Evolutionary conservation across 2,797 vertebrate species (phyloP), one percentile per base, ranked within the genome.

Genomic region (Protosalanx chinensis): DNA sequence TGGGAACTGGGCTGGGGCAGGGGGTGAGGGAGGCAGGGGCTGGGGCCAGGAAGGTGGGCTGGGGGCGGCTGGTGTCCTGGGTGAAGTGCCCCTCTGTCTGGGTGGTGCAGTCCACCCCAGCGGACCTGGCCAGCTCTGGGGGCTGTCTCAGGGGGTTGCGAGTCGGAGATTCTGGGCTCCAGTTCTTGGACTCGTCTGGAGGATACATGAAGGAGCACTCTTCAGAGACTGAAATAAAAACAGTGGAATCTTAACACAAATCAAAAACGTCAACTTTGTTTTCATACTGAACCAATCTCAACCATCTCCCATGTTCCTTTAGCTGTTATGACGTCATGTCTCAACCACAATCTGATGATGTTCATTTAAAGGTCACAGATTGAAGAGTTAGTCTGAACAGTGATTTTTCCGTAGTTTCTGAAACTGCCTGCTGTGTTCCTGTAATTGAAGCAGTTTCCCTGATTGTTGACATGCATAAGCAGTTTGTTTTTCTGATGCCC

Each of bases 1-100:
- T 86, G 56, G 93, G 91, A 72, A 97, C 51, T 0, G 97, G 97
- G 85, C 96, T 98, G 70, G 94, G 94, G 64, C 95, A 94, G 0
- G 91, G 90, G 53, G 90, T 71, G 57, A 88, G 84, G 53, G 78
- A 20, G 4, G 86, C 66, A 0, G 86, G 20, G 5, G 62, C 58
- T 6, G 86, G 90, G 75, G 62, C 58, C 83, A 83, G 86, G 82
- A 87, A 90, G 81, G 85, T 79, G 27, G 82, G 85, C 73, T 84
- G 73, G 53, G 20, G 29, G 16, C 33, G 67, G 23, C 30, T 4
- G 8, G 61, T 20, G 15, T 61, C 41, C 15, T 20, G 74, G 2
- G 77, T 57, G 18, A 74, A 82, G 32, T 76, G 82, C 64, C 71
- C 79, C 63, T 98, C 96, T 0, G 97, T 98, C 89, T 98, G 97